A percentile compares a stretch with the other conserved stretches of the same genome.
phyloP scores from a whole-genome alignment of 1,140 invertebrate genomes.

The Bombus breviceps region DNA sequence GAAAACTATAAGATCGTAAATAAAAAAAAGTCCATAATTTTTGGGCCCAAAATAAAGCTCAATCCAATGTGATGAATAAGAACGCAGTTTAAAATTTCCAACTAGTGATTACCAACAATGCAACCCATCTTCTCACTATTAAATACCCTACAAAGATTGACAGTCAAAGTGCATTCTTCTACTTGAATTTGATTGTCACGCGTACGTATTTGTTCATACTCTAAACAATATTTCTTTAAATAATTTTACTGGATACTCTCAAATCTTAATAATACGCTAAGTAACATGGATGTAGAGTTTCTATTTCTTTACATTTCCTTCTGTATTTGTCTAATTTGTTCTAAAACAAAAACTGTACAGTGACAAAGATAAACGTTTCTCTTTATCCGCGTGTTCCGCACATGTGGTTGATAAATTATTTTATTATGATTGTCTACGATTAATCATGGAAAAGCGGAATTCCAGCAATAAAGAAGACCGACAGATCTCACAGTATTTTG shows the following conservation, averaged over 20 bases:
- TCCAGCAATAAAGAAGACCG: constrained; percentile 45
- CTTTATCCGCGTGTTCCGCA: constrained; percentile 1
- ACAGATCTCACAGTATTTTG: constrained; percentile 59
- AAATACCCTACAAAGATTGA: constrained; percentile 29
- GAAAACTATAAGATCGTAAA: no score
- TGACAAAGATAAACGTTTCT: constrained; percentile 14
- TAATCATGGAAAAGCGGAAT: constrained; percentile 57
- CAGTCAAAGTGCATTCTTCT: constrained; percentile 24
- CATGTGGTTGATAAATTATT: not conserved
- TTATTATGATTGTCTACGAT: not conserved
- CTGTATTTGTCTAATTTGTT: not conserved
- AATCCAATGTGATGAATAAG: not conserved
- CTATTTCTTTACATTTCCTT: not conserved
- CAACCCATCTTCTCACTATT: not conserved
- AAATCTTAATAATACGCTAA: not conserved
- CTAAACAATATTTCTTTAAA: constrained; percentile 9
- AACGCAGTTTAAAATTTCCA: not conserved
- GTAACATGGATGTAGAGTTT: not conserved
- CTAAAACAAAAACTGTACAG: not conserved
- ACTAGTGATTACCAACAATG: not conserved
- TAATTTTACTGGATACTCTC: not conserved
- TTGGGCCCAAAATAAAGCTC: no score
- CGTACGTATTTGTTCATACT: not conserved
- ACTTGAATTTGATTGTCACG: constrained; percentile 42
- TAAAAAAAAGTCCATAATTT: no score